Evolutionary conservation across 2,113 vertebrate genomes (phyloP).

Genomic region (Ceyx cyanopectus): DNA sequence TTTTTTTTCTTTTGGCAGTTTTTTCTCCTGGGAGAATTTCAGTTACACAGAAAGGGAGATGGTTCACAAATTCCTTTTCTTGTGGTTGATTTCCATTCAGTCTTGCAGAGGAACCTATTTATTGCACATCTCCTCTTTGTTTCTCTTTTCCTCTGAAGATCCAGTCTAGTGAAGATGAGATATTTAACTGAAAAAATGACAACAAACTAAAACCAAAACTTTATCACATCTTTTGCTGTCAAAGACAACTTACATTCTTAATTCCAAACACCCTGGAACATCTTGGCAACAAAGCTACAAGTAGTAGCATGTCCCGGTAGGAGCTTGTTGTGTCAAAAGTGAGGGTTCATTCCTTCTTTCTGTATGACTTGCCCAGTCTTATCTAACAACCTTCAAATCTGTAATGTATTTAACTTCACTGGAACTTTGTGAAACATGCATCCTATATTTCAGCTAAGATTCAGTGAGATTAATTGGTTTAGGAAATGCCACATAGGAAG

Average conservation of each 20-base stretch:
- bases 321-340: neutral
- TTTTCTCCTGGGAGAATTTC: neutral
- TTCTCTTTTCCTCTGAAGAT: neutral
- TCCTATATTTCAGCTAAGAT: conserved; percentile 33
- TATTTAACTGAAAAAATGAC: neutral
- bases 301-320: neutral
- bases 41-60: neutral
- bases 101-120: neutral
- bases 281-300: neutral
- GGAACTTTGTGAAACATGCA: conserved; percentile 6
- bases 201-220: neutral
- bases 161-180: neutral
- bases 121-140: neutral
- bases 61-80: neutral
- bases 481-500: conserved; percentile 46
- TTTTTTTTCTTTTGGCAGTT: neutral
- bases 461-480: conserved; percentile 54
- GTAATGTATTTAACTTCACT: conserved; percentile 33
- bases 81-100: neutral
- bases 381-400: neutral
- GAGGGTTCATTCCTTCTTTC: neutral
- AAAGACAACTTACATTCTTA: neutral
- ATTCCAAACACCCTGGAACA: neutral
- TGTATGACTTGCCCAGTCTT: neutral
- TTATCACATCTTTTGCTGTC: neutral